Conservation (phyloP, 1,140 invertebrate genomes). For the Drosophila sp. region DNA sequence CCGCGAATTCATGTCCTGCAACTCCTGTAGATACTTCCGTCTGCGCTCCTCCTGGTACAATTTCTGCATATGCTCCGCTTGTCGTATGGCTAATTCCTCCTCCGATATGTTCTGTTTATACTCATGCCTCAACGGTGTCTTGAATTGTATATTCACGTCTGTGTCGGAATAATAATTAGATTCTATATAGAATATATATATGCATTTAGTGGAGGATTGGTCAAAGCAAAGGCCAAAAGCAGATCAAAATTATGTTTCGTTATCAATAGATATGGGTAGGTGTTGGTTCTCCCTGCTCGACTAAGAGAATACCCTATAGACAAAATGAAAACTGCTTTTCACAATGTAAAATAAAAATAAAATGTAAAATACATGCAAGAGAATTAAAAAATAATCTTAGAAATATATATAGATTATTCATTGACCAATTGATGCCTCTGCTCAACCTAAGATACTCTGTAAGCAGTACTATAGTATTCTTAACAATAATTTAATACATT, state of each 20-base stretch:
- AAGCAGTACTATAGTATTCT: background rate
- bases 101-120: conserved; percentile 92
- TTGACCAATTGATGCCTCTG: no score
- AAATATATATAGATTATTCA: no score
- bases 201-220: conserved; percentile 17
- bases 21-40: conserved; percentile 93
- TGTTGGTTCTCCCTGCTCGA: conserved; percentile 7
- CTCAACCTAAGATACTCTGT: background rate
- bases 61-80: conserved; percentile 95
- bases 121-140: conserved; percentile 92
- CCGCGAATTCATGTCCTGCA: conserved; percentile 95
- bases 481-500: no score
- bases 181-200: conserved; percentile 85
- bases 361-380: no score
- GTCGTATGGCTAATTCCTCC: conserved; percentile 92
- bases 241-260: background rate
- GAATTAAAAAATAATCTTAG: no score
- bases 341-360: no score
- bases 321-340: background rate
- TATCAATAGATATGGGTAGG: background rate
- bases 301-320: background rate
- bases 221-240: conserved; percentile 31
- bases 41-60: conserved; percentile 94
- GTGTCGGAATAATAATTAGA: conserved; percentile 94
- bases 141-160: conserved; percentile 97